Evolutionary conservation across 2,113 vertebrate species (phyloP), one percentile per base, ranked within the genome.

Genomic region (Scolopax mira): DNA sequence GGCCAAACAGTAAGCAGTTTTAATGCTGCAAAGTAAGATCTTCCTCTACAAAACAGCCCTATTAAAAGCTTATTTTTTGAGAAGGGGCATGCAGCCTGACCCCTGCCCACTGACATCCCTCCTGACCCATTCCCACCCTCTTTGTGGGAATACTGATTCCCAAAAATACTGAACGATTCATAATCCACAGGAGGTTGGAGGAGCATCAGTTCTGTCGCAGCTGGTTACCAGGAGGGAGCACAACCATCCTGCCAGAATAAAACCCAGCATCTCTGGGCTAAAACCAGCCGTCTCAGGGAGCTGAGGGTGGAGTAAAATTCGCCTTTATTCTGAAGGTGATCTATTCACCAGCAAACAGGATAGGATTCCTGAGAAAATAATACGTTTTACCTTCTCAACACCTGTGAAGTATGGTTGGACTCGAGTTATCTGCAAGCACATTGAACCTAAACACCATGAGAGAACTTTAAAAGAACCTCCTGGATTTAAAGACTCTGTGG

Each of bases 1-100:
- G 35, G 82, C 39, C 77, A 89, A 89, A 92, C n/a, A 75, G 51
- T 33, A 84, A 93, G 81, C 61, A 93, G 84, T 71, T 96, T 88
- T 92, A 81, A 22, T 28, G 46, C 61, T 85, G 77, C 46, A 58
- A 72, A 89, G 54, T 55, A 94, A 94, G 92, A 88, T 66, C 55
- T 51, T 88, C 51, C 65, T 51, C 41, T 87, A 72, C 61, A 89
- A 51, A 93, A n/a, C 7, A 91, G 65, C 61, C 86, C 64, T 44
- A 7, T 30, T 77, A 72, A 42, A 54, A 64, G 31, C 23, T 28
- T 33, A 77, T 79, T 94, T 17, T 30, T 27, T 18, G 51, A 44
- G 42, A 44, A 74, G 52, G 48, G 73, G 69, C 25, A 11, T 1
- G 14, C 17, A 27, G 8, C 4, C 13, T 30, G 49, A 81, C 75